Evolutionary conservation across 2,888 invertebrate species (phyloP), one percentile per base, ranked within the genome.

Genomic region (Drosophila mettleri): DNA sequence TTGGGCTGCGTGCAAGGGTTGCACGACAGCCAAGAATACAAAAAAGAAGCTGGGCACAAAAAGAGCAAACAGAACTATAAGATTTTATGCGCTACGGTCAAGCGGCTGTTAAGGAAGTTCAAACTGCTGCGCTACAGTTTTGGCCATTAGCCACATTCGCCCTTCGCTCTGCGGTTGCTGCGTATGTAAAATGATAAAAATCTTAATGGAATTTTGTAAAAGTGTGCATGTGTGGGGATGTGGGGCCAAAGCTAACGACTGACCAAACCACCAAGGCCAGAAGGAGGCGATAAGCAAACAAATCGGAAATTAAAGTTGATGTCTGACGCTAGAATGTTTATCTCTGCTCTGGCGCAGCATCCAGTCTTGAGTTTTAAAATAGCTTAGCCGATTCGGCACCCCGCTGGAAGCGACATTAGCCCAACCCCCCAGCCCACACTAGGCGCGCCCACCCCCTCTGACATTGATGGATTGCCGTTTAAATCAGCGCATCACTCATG

Each of bases 381-480:
- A 64, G 67, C 62, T 46, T 12, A 48, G 41, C 46, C 31, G 36
- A 18, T 34, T 45, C 49, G 22, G 64, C 69, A 67, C 69, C 73
- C 67, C 58, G 53, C 51, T 34, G 51, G 41, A 49, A 52, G 48
- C 41, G 46, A 61, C 69, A 48, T 61, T 49, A 62, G 33, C 20
- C 33, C 3, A 14, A n/a, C 68, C 27, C 14, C 22, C 6, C 7
- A 18, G 16, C 41, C 29, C 20, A 53, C 51, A 49, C 51, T 36
- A 54, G 51, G 58, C 54, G 59, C 41, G 57, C 64, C 64, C 59
- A 63, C 73, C 60, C 73, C 60, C 71, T 43, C 76, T 86, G 91
- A 91, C 91, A 91, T 90, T 91, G 91, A 91, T 91, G 91, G 90
- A 91, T 91, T 91, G 90, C 91, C 88, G 91, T 90, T 91, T 91